Evolutionary conservation across 1,140 invertebrate genomes (phyloP), one percentile per base, ranked within the genome.

Genomic region (Oedothorax gibbosus): DNA sequence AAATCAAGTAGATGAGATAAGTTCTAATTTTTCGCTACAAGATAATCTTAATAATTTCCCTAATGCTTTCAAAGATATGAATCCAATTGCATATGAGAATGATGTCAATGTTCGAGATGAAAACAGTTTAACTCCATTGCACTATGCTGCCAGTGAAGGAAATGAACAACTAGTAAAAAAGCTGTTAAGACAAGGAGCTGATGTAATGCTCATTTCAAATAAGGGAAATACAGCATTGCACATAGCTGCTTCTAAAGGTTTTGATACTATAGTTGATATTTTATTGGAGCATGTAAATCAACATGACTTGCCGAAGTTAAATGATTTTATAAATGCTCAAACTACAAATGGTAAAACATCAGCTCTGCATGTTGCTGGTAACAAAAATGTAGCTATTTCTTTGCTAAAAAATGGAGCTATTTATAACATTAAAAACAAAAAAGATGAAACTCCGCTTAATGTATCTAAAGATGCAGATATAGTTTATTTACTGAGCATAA

Each of bases 121-220:
- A 71, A 50, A 68, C 15, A 68, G 76, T 9, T 15, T 50, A 60
- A 87, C 86, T 6, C 53, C 78, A 49, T 15, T 86, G 49, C 86
- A 87, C 73, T 79, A 66, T 64, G 85, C 86, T 51, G 84, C 87
- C 78, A 87, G 87, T 78, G 87, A 88, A 86, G 90, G 89, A 35
- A 88, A 88, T 85, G 77, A 82, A 10, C 88, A 89, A 64, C 89
- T 90, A 51, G 88, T 89, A 9, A 88, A 87, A 71, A 66, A n/a
- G 21, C 54, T 79, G 56, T 73, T 76, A 50, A 18, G 62, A 35
- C 80, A 87, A 50, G 89, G 88, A n/a, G 85, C 88, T 69, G 86
- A 89, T 87, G 85, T 90, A 14, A 89, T 89, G 77, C 87, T 87
- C 80, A 71, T 65, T 64, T 89, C 90, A 86, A 89, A 90, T 85